These are phyloP conservation scores for Synanthedon andrenaeformis DNA, from an alignment of 2,888 invertebrate genomes.

Conservation along the genomic window DNA sequence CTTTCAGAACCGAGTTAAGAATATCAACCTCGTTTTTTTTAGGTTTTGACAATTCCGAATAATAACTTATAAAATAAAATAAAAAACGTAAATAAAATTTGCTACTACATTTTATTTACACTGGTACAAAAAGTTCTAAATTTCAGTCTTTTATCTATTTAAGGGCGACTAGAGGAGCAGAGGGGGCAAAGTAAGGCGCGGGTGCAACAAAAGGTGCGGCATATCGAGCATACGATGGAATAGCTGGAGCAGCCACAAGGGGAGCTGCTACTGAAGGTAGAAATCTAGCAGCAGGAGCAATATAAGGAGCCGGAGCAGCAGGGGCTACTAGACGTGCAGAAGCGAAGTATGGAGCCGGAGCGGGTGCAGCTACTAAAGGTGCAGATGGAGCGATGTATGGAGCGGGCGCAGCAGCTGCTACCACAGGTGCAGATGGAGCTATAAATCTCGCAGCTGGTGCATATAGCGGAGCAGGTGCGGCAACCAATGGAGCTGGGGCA, in stretches of 20 bases:
- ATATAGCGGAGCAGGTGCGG: constrained; percentile 21
- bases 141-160: constrained; percentile 39
- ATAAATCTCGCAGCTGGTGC: constrained; percentile 20
- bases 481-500: constrained; percentile 17
- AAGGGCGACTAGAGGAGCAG: constrained; percentile 24
- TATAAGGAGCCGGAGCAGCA: constrained; percentile 12
- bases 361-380: background rate
- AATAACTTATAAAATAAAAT: no score
- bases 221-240: constrained; percentile 11
- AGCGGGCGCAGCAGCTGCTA: constrained; percentile 16
- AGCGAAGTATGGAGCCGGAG: constrained; percentile 1
- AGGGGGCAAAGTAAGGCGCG: constrained; percentile 24
- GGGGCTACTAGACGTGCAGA: constrained; percentile 23
- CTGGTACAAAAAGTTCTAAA: background rate
- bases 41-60: no score
- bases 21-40: no score
- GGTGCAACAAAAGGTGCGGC: constrained; percentile 14
- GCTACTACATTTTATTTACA: background rate
- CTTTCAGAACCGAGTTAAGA: no score
- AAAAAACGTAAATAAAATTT: background rate
- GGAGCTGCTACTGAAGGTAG: constrained; percentile 6
- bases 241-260: background rate
- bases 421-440: constrained; percentile 22
- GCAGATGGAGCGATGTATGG: background rate
- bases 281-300: background rate